Evolutionary conservation across 2,888 invertebrate genomes (phyloP), one percentile per base, ranked within the genome.

Genomic region (Cheilosia vulpina): DNA sequence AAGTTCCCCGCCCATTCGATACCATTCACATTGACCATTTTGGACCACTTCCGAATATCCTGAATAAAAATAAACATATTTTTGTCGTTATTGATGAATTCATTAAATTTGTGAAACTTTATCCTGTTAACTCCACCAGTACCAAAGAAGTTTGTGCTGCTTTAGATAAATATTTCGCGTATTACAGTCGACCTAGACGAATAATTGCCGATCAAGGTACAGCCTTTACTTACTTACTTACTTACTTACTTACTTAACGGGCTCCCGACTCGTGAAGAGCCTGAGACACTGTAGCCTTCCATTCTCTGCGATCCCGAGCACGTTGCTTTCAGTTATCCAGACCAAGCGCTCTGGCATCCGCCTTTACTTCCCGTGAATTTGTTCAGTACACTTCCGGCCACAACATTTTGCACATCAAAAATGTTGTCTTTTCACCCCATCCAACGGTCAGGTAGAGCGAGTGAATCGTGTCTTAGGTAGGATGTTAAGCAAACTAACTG

Each of bases 21-120:
- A 71, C 76, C 0, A 41, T 93, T 21, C 92, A 93, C 75, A 72
- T 93, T 0, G 92, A 93, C 80, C 92, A 93, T 83, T 73, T 92
- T 5, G 91, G 92, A 2, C 92, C 91, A 2, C 92, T 92, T 73
- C 88, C 89, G 6, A 88, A 75, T 13, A 21, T 53, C 45, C 13
- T 27, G 7, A 50, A 47, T 24, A 77, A 82, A 34, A 58, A 55
- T 31, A 80, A 80, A 21, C 60, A 79, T 53, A 34, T 78, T 13
- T 34, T 82, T 5, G 47, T 82, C 4, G 41, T 71, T 19, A 45
- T 81, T 13, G 71, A 81, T 60, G 65, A 68, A 19, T 81, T 81
- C 31, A 81, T 68, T 19, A 75, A 81, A 47, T 73, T 31, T 41
- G 62, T 81, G 13, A 81, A 66, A 19, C 24, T 75, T 24, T 75